These are phyloP conservation scores for Sylvilagus bachmani DNA, from an alignment of 2,113 vertebrate genomes.

Conservation along the genomic window DNA sequence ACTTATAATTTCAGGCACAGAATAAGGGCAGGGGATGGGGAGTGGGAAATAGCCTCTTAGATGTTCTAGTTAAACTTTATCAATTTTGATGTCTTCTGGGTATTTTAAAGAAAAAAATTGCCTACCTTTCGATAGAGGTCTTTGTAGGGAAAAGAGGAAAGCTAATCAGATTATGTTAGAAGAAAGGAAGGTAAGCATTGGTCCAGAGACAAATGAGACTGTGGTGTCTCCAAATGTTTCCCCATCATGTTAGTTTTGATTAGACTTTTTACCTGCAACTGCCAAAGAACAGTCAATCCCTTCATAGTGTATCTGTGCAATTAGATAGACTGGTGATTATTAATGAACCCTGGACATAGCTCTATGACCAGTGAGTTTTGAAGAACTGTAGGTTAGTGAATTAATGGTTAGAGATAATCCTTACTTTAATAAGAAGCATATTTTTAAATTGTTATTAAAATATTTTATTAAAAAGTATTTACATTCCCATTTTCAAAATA, in stretches of 20 bases:
- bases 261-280: constrained; percentile 48
- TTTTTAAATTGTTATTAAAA: constrained; percentile 38
- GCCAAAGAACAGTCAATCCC: neutral
- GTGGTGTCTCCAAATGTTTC: constrained; percentile 26
- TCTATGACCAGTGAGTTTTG: constrained; percentile 57
- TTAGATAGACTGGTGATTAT: neutral
- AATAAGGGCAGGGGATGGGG: neutral
- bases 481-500: constrained; percentile 31
- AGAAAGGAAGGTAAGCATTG: constrained; percentile 5
- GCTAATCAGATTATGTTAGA: constrained; percentile 45
- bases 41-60: neutral
- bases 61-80: constrained; percentile 53
- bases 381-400: constrained; percentile 43
- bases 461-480: neutral
- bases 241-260: constrained; percentile 15
- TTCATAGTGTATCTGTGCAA: neutral
- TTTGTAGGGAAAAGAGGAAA: constrained; percentile 24
- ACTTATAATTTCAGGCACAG: constrained; percentile 32
- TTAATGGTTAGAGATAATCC: constrained; percentile 34
- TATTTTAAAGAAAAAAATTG: constrained; percentile 49
- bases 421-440: constrained; percentile 44
- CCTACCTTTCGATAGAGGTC: constrained; percentile 24
- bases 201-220: constrained; percentile 7
- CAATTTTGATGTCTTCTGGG: constrained; percentile 8
- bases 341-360: neutral